Evolutionary conservation across 2,113 vertebrate genomes (phyloP), one percentile per base, ranked within the genome.

Genomic region (Ibidorhyncha struthersii): DNA sequence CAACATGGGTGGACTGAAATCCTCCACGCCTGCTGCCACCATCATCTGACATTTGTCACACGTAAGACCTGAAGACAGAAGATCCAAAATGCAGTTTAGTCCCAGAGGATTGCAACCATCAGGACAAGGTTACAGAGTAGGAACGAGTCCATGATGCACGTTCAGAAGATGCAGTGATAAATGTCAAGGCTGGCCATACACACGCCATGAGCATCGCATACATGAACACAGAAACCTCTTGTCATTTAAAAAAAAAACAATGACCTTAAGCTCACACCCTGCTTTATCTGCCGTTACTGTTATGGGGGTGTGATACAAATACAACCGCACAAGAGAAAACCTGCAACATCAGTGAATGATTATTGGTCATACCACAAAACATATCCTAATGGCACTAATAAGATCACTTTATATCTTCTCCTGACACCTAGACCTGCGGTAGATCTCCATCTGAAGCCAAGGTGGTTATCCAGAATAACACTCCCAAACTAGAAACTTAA

Each of bases 91-190:
- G 12, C 43, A 50, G n/a, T 6, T 83, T 40, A 86, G 36, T 45
- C 18, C 22, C 50, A 77, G 58, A 77, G 26, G 34, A 71, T 29
- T 1, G 0, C 34, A 70, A 59, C 12, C 32, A 45, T 32, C 18
- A 50, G 40, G n/a, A 38, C 32, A 70, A 49, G 8, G 32, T 45
- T 74, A 41, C 61, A 40, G 79, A 86, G 49, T 1, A 45, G 66
- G 49, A 70, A 63, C 0, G 0, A 50, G 72, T 8, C 6, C 0
- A 0, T 69, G 67, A 43, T 30, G 23, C 6, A 3, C 1, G 0
- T 52, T 32, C 67, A 38, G 73, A 84, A 76, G 69, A 41, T 13
- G 36, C 6, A 17, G 18, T 20, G 49, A 38, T 16, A 58, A 73
- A 73, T 9, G 10, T 15, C 59, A 53, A 38, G 65, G 8, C 43